Evolutionary conservation across 2,888 invertebrate genomes (phyloP).

Genomic region (Lasius fuliginosus): DNA sequence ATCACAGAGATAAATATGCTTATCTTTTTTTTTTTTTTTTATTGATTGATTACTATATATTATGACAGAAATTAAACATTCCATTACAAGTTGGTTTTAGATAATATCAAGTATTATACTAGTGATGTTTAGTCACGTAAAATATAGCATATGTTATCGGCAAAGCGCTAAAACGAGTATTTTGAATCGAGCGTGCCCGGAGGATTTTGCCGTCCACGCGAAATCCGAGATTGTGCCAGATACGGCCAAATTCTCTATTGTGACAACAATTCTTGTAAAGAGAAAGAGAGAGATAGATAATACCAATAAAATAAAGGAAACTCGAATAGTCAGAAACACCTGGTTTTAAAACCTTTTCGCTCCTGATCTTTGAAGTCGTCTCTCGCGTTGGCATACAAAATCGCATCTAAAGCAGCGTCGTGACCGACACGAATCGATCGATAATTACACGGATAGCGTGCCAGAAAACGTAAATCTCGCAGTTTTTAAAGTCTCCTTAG

Average conservation of each 20-base stretch:
- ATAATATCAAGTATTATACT: neutral
- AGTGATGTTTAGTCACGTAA: neutral
- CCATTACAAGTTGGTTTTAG: neutral
- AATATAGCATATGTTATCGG: neutral
- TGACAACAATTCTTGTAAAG: constrained; percentile 61
- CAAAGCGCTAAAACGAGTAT: neutral
- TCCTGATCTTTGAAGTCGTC: neutral
- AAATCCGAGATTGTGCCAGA: constrained; percentile 18
- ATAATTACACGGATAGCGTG: constrained; percentile 68
- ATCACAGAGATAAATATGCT: neutral
- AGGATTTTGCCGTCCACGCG: neutral
- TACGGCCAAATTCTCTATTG: constrained; percentile 42
- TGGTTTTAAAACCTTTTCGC: neutral
- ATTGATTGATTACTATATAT: neutral
- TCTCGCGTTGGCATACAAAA: constrained; percentile 5
- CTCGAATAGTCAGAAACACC: constrained; percentile 25
- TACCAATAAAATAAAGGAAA: constrained; percentile 61
- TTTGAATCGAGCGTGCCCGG: neutral
- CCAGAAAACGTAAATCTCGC: constrained; percentile 56
- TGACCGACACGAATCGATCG: constrained; percentile 26
- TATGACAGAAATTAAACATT: constrained; percentile 6
- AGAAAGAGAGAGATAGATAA: constrained; percentile 21
- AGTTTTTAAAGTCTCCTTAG: constrained; percentile 24
- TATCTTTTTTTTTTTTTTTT: neutral
- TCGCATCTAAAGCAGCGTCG: constrained; percentile 19